Evolutionary conservation across 92 coral and sea anemone genomes (phyloP).

Genomic region (Micromussa lordhowensis): DNA sequence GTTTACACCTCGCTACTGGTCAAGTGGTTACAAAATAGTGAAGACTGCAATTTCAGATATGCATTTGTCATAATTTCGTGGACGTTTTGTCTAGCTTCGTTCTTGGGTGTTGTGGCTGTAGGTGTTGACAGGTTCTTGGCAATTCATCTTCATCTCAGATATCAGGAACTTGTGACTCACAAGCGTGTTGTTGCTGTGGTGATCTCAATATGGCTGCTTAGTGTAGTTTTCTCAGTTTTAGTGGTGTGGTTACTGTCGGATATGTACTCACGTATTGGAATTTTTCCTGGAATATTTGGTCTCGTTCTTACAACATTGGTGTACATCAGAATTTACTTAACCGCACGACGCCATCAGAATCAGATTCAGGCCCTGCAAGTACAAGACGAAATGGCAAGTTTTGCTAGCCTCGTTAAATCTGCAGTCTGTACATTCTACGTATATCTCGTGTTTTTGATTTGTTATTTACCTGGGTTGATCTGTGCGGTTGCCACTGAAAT

Average conservation of each 20-base stretch:
- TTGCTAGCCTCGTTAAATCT: not conserved
- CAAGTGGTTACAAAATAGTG: no score
- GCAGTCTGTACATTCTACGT: not conserved
- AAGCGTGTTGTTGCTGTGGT: conserved; percentile 29
- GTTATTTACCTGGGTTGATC: not conserved
- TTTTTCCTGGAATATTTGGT: no score
- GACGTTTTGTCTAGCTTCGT: not conserved
- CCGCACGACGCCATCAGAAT: no score
- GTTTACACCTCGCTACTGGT: no score
- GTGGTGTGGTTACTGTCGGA: no score
- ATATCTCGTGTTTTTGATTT: not conserved
- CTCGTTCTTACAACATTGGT: no score
- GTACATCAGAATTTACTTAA: no score
- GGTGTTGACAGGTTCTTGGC: conserved; percentile 28
- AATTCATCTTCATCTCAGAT: conserved; percentile 33
- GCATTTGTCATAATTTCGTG: no score
- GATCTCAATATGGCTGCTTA: conserved; percentile 1
- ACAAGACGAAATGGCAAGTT: no score
- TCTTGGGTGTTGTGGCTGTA: conserved; percentile 13
- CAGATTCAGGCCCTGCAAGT: no score
- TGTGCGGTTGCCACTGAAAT: not conserved
- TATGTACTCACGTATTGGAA: no score
- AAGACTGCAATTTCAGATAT: no score
- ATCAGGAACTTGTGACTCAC: conserved; percentile 32
- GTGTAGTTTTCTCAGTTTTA: not conserved